These are phyloP conservation scores for Camponotus floridanus DNA, from an alignment of 1,140 invertebrate genomes.

Conservation along the genomic window DNA sequence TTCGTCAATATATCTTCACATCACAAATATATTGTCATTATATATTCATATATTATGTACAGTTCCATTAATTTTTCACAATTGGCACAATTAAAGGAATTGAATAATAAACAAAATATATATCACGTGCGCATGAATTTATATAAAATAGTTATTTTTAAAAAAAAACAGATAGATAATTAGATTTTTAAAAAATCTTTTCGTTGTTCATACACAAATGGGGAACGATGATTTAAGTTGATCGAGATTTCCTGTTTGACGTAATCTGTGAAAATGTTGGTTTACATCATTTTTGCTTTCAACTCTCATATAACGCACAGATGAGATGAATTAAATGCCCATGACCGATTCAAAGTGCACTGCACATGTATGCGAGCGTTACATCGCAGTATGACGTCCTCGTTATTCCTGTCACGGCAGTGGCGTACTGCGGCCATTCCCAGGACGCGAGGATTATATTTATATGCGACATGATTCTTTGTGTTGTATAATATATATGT, in stretches of 20 bases:
- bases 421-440: conserved; percentile 7
- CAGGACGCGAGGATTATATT: conserved; percentile 54
- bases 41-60: neutral
- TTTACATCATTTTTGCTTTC: conserved; percentile 11
- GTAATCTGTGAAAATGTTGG: neutral
- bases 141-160: neutral
- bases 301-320: conserved; percentile 19
- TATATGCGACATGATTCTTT: conserved; percentile 39
- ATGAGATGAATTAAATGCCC: conserved; percentile 38
- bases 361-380: neutral
- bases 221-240: neutral
- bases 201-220: neutral
- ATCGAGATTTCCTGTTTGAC: conserved; percentile 23
- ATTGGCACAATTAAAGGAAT: conserved; percentile 2
- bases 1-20: neutral
- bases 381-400: conserved; percentile 15
- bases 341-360: conserved; percentile 16
- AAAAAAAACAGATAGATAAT: neutral
- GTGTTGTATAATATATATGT: neutral
- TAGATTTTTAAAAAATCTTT: neutral
- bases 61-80: conserved; percentile 1
- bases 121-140: neutral
- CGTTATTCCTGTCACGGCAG: conserved; percentile 43
- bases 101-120: neutral
- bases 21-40: neutral